Evolutionary conservation across 2,888 invertebrate species (phyloP).

Genomic region (Leptopilina syphax): DNA sequence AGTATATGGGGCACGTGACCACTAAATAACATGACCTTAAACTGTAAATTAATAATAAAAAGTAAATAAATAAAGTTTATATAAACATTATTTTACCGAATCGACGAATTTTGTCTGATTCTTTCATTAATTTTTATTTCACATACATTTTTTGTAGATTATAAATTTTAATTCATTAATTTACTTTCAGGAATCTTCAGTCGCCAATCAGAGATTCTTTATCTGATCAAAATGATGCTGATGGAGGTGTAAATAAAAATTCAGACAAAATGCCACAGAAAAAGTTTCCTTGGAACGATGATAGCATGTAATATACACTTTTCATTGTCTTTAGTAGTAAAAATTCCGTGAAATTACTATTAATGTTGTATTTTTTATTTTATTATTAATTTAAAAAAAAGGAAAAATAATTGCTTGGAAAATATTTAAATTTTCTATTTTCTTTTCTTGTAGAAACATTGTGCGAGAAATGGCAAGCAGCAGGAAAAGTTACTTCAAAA

Average conservation of each 20-base stretch:
- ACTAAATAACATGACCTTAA: too few relatives aligned
- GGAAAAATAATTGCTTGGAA: too few relatives aligned
- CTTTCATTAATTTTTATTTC: conserved; percentile 34
- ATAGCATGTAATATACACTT: conserved; percentile 78
- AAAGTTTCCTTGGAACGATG: conserved; percentile 85
- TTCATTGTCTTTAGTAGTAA: neutral
- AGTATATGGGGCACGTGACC: too few relatives aligned
- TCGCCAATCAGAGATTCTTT: conserved; percentile 61
- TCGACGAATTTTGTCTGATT: conserved; percentile 53
- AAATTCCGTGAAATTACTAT: neutral
- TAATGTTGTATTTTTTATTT: too few relatives aligned
- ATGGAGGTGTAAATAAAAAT: conserved; percentile 73
- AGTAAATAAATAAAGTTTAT: too few relatives aligned
- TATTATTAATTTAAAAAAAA: too few relatives aligned
- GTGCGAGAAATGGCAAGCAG: conserved; percentile 68
- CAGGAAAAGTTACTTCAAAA: conserved; percentile 75
- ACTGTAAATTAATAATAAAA: neutral
- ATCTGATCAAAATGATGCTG: conserved; percentile 67
- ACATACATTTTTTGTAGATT: neutral
- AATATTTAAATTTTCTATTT: neutral
- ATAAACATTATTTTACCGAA: conserved; percentile 30
- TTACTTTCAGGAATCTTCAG: conserved; percentile 70
- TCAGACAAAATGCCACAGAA: conserved; percentile 82
- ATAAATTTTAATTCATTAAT: conserved; percentile 37
- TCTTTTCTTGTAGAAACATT: conserved; percentile 61